Conservation (phyloP, 2,888 invertebrate genomes). For the Calliphora vomitoria region DNA sequence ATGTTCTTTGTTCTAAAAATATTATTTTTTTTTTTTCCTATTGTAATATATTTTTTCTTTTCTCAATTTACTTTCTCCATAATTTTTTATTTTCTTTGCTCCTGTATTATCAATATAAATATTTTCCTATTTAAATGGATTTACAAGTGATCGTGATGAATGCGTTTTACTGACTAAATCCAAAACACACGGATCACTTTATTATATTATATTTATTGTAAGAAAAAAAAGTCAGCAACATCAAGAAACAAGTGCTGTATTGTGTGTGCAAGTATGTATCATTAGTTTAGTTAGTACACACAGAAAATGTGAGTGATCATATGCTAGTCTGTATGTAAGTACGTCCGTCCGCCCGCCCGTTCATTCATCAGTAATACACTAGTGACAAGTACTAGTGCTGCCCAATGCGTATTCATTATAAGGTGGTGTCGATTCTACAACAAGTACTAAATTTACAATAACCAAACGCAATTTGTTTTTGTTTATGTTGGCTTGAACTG, state of each 20-base stretch:
- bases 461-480: too few relatives aligned
- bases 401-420: too few relatives aligned
- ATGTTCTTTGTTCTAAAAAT: constrained; percentile 40
- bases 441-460: too few relatives aligned
- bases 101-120: constrained; percentile 6
- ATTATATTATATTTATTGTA: constrained; percentile 78
- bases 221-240: constrained; percentile 46
- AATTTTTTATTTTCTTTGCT: constrained; percentile 17
- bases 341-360: constrained; percentile 18
- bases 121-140: constrained; percentile 26
- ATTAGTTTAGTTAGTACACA: constrained; percentile 53
- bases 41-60: background rate
- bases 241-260: constrained; percentile 49
- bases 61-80: constrained; percentile 53
- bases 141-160: constrained; percentile 78
- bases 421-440: too few relatives aligned
- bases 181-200: constrained; percentile 78
- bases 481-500: too few relatives aligned
- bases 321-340: constrained; percentile 1
- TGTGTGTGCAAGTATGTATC: constrained; percentile 23
- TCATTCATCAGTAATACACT: constrained; percentile 57
- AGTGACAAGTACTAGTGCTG: constrained; percentile 47
- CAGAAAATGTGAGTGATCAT: constrained; percentile 31
- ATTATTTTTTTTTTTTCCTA: constrained; percentile 11
- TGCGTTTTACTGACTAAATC: constrained; percentile 82